These are phyloP conservation scores for Neopelma chrysocephalum DNA, from an alignment of 2,797 vertebrate genomes.

Conservation along the genomic window DNA sequence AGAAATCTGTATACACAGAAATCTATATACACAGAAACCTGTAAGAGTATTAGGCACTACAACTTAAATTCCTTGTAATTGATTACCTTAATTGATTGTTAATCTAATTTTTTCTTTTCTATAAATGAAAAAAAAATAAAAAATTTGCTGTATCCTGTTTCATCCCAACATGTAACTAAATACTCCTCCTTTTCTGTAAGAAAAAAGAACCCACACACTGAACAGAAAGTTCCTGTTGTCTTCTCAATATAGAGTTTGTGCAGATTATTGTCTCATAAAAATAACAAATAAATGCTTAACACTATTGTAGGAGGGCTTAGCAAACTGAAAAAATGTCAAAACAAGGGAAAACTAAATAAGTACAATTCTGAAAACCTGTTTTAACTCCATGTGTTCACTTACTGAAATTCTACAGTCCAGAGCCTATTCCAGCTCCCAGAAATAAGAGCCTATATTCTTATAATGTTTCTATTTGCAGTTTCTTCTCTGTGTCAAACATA, in stretches of 20 bases:
- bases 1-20: no score
- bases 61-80: neutral
- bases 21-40: neutral
- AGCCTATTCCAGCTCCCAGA: neutral
- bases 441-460: neutral
- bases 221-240: neutral
- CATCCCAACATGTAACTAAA: neutral
- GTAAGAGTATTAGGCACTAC: neutral
- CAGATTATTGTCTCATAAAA: neutral
- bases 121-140: neutral
- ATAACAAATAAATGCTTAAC: neutral
- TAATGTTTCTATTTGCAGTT: neutral
- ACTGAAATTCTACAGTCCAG: neutral
- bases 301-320: neutral
- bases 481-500: neutral
- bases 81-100: rapidly evolving
- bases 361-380: neutral
- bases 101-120: neutral
- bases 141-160: neutral
- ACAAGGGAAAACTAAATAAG: neutral
- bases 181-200: neutral
- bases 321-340: neutral
- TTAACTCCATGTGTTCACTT: neutral
- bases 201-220: neutral
- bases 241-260: neutral